These are phyloP conservation scores for Cyaniris semiargus DNA, from an alignment of 2,888 invertebrate genomes.

Conservation along the genomic window DNA sequence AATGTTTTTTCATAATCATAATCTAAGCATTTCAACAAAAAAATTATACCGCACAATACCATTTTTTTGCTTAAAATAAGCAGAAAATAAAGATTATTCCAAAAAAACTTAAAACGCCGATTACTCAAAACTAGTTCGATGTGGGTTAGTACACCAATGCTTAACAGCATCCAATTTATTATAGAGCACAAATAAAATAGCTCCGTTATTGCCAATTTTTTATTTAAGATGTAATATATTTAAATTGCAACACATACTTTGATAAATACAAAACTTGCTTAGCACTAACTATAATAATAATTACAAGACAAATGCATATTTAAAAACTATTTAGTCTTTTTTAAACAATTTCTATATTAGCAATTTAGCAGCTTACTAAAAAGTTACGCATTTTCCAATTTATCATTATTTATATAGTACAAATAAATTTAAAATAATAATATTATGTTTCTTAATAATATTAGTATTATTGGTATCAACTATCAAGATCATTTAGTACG, in stretches of 20 bases:
- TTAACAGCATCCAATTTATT: no score
- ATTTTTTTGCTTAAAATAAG: no score
- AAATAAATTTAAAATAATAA: conserved; percentile 17
- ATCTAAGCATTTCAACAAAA: no score
- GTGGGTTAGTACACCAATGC: no score
- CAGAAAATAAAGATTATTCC: no score
- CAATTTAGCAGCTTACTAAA: conserved; percentile 36
- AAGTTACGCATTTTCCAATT: conserved; percentile 34
- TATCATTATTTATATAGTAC: not conserved
- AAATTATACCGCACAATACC: no score
- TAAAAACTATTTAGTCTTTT: conserved; percentile 61
- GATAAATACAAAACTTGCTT: conserved; percentile 54
- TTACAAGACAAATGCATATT: conserved; percentile 56
- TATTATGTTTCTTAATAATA: not conserved
- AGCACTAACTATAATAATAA: conserved; percentile 36
- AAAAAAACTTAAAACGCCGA: no score
- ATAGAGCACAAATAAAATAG: not conserved
- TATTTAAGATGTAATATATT: conserved; percentile 26
- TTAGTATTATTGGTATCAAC: conserved; percentile 25
- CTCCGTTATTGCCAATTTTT: not conserved
- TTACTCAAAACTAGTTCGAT: no score
- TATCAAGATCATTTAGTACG: conserved; percentile 17
- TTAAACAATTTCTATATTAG: conserved; percentile 47
- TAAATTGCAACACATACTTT: conserved; percentile 46
- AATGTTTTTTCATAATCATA: no score